A percentile compares a stretch with the other conserved stretches of the same genome.
phyloP scores from a whole-genome alignment of 2,113 vertebrate species.

The Cyphomyrus discorhynchus region DNA sequence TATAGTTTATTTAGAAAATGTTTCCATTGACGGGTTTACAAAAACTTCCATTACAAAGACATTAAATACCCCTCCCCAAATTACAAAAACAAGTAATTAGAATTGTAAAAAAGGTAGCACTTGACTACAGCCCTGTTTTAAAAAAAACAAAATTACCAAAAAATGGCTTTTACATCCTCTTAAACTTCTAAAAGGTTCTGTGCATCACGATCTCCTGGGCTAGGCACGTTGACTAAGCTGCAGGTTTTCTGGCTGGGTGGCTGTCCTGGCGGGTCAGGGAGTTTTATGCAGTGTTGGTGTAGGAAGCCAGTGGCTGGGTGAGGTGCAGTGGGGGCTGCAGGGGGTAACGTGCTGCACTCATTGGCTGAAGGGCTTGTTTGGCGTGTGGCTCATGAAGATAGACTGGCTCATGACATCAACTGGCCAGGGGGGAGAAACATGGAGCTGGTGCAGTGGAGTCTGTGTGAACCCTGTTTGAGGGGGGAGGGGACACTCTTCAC shows the following conservation, averaged over 20 bases:
- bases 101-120: slow-evolving; percentile 56
- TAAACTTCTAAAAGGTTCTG: slow-evolving; percentile 52
- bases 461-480: too few relatives aligned
- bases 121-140: slow-evolving; percentile 49
- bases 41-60: slow-evolving; percentile 55
- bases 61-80: slow-evolving; percentile 45
- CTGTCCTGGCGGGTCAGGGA: background rate
- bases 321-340: background rate
- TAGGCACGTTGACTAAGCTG: slow-evolving; percentile 66
- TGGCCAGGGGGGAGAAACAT: background rate
- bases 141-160: slow-evolving; percentile 58
- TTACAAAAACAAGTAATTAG: slow-evolving; percentile 45
- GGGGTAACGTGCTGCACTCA: background rate
- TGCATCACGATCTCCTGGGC: slow-evolving; percentile 47
- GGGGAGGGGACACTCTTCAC: background rate
- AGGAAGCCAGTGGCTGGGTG: slow-evolving; percentile 13
- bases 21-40: slow-evolving; percentile 49
- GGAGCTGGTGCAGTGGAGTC: background rate
- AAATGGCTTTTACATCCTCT: slow-evolving; percentile 70
- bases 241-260: slow-evolving; percentile 21
- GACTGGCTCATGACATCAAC: background rate
- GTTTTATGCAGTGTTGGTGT: slow-evolving; percentile 22
- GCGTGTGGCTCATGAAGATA: background rate
- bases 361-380: background rate
- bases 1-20: slow-evolving; percentile 58